phyloP scores from a whole-genome alignment of 1,140 invertebrate species.

The Sitobion miscanthi region DNA sequence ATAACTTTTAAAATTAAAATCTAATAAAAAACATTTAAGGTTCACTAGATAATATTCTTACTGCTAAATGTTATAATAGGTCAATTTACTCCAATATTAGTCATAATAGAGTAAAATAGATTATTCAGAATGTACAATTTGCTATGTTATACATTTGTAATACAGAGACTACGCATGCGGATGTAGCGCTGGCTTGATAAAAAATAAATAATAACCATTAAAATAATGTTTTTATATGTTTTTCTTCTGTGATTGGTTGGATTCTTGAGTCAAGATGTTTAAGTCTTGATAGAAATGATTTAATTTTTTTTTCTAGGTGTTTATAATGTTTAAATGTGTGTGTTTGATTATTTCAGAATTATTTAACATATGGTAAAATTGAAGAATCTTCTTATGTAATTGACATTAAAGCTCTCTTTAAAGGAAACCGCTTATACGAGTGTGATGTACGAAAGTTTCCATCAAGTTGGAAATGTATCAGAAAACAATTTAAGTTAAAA shows the following conservation, averaged over 20 bases:
- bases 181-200: background rate
- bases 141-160: no score
- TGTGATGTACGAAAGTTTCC: background rate
- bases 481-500: background rate
- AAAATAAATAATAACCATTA: no score
- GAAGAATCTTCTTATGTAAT: background rate
- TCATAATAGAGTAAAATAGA: no score
- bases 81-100: no score
- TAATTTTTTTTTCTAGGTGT: background rate
- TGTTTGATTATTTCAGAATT: constrained; percentile 15
- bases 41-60: no score
- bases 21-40: no score
- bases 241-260: background rate
- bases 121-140: no score
- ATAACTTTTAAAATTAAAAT: no score
- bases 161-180: no score
- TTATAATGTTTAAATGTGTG: background rate
- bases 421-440: background rate
- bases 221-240: background rate
- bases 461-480: constrained; percentile 11
- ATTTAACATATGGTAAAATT: constrained; percentile 21
- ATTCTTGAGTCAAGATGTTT: background rate
- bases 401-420: background rate
- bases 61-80: no score
- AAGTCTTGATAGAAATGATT: background rate